These are phyloP conservation scores for Hemicrepidius hirtus DNA, from an alignment of 2,888 invertebrate genomes.

Conservation along the genomic window DNA sequence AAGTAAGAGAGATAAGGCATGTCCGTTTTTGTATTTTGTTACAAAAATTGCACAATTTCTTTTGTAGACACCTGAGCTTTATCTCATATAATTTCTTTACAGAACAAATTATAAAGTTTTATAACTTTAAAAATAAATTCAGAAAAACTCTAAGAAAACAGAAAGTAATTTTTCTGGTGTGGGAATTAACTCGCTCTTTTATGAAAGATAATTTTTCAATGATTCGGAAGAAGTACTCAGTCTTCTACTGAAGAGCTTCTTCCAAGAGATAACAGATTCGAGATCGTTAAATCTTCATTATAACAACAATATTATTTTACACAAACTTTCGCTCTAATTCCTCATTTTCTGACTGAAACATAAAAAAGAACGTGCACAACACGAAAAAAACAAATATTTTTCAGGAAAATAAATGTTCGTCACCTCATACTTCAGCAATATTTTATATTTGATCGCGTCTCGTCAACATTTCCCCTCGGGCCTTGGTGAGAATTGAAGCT, in stretches of 20 bases:
- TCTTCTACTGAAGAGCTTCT: neutral
- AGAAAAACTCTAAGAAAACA: too few species aligned
- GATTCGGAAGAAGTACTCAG: neutral
- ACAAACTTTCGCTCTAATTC: neutral
- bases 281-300: slow-evolving; percentile 3
- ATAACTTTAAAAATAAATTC: too few species aligned
- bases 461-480: slow-evolving; percentile 61
- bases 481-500: slow-evolving; percentile 61
- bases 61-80: slow-evolving; percentile 4
- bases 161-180: too few species aligned
- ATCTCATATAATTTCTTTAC: neutral
- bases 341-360: neutral
- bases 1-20: slow-evolving; percentile 38
- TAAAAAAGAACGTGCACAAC: neutral
- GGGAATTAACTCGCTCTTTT: too few species aligned
- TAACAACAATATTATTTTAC: neutral
- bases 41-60: slow-evolving; percentile 19
- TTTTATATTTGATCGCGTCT: slow-evolving; percentile 63
- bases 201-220: slow-evolving; percentile 11
- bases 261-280: slow-evolving; percentile 10
- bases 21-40: slow-evolving; percentile 15
- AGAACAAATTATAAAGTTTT: neutral
- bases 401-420: slow-evolving; percentile 15
- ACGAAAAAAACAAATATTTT: slow-evolving; percentile 20
- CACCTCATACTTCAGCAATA: slow-evolving; percentile 52